Percentiles rank a stretch among this genome's conserved stretches.
phyloP scores from a whole-genome alignment of 1,140 invertebrate species.

The Drosophila sp. region DNA sequence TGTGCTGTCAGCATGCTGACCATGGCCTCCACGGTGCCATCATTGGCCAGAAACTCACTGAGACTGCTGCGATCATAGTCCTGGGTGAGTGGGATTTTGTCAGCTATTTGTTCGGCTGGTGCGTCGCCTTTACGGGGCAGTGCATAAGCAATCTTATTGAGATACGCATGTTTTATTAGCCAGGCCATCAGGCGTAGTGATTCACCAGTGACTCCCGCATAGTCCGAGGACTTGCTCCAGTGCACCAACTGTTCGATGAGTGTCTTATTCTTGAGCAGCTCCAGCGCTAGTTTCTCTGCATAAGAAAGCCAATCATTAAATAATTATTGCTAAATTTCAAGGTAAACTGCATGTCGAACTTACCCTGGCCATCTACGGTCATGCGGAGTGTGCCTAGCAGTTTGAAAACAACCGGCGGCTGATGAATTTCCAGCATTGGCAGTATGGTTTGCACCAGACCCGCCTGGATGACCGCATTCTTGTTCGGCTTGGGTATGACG shows the following conservation, averaged over 20 bases:
- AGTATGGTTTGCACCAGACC: constrained; percentile 91
- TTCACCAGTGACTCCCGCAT: constrained; percentile 94
- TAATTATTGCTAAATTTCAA: neutral
- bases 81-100: constrained; percentile 65
- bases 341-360: constrained; percentile 80
- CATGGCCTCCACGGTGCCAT: constrained; percentile 89
- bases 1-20: constrained; percentile 92
- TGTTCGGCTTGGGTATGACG: constrained; percentile 92
- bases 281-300: constrained; percentile 74
- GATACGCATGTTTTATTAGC: constrained; percentile 90
- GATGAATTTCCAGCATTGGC: constrained; percentile 90
- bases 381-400: constrained; percentile 93
- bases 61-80: constrained; percentile 86
- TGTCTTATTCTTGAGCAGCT: constrained; percentile 77
- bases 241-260: constrained; percentile 87
- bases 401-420: constrained; percentile 93
- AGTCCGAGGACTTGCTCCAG: constrained; percentile 92
- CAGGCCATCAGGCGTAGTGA: constrained; percentile 92
- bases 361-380: constrained; percentile 91
- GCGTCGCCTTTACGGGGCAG: constrained; percentile 80
- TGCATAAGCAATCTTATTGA: constrained; percentile 77
- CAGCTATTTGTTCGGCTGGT: constrained; percentile 66
- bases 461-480: constrained; percentile 89
- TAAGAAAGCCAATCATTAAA: neutral
- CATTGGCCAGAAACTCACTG: constrained; percentile 87